Conservation (phyloP, 1,140 invertebrate species). For the Eumeta japonica region DNA sequence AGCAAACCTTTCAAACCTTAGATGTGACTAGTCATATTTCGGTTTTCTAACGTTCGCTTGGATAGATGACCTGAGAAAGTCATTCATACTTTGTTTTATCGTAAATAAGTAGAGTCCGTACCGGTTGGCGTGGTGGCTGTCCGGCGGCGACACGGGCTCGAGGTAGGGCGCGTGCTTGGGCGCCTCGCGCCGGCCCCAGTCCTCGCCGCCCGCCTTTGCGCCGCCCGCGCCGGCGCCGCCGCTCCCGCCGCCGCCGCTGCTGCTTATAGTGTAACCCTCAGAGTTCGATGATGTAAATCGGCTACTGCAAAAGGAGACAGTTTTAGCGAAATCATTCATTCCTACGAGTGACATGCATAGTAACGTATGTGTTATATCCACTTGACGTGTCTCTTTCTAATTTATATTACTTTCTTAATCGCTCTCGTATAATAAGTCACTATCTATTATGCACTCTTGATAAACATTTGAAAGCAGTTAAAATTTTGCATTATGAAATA, state of each 20-base stretch:
- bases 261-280: constrained; percentile 9
- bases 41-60: not conserved
- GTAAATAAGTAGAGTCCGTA: constrained; percentile 12
- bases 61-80: not conserved
- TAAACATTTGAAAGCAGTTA: too few species aligned
- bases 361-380: not conserved
- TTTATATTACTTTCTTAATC: not conserved
- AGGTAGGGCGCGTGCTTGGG: constrained; percentile 52
- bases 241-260: constrained; percentile 7
- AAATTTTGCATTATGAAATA: too few species aligned
- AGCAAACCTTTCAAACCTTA: too few species aligned
- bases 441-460: not conserved
- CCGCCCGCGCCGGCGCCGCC: constrained; percentile 7
- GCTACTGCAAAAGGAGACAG: constrained; percentile 12
- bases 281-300: constrained; percentile 23
- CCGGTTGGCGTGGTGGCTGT: constrained; percentile 46
- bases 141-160: constrained; percentile 62
- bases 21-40: too few species aligned
- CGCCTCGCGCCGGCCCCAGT: constrained; percentile 32
- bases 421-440: not conserved
- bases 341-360: not conserved
- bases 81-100: too few species aligned
- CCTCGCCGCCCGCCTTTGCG: constrained; percentile 15
- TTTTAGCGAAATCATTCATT: too few species aligned
- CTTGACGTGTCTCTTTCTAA: not conserved